These are phyloP conservation scores for Taenaris catops DNA, from an alignment of 2,888 invertebrate genomes.

Conservation along the genomic window DNA sequence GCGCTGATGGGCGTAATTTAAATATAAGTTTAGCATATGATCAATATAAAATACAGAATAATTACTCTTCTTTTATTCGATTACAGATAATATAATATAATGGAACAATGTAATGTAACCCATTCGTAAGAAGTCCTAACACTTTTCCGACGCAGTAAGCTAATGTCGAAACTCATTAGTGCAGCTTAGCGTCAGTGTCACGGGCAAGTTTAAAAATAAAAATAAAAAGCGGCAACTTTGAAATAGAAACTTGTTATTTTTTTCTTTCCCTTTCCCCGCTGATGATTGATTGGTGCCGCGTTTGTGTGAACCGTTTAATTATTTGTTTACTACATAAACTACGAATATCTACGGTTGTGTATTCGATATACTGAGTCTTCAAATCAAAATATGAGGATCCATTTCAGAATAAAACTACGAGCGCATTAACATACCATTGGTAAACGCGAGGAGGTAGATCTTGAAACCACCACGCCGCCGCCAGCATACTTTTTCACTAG, in stretches of 20 bases:
- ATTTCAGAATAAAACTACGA: too few relatives aligned
- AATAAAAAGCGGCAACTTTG: constrained; percentile 52
- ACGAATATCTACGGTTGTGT: too few relatives aligned
- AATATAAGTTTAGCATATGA: too few relatives aligned
- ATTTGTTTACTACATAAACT: constrained; percentile 25
- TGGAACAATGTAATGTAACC: constrained; percentile 33
- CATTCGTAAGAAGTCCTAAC: constrained; percentile 56
- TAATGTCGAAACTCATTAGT: constrained; percentile 78
- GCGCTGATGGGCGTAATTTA: too few relatives aligned
- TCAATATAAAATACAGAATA: too few relatives aligned
- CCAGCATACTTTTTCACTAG: too few relatives aligned
- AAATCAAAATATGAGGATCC: too few relatives aligned
- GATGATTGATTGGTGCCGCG: constrained; percentile 58
- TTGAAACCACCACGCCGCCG: too few relatives aligned
- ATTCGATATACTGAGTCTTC: too few relatives aligned
- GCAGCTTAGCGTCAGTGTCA: constrained; percentile 73
- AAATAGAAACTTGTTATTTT: constrained; percentile 62
- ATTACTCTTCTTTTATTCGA: too few relatives aligned
- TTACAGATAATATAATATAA: constrained; percentile 5
- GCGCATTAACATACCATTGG: too few relatives aligned
- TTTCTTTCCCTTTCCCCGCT: constrained; percentile 36
- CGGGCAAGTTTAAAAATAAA: constrained; percentile 70
- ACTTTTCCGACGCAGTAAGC: constrained; percentile 53
- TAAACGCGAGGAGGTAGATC: too few relatives aligned
- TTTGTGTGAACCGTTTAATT: constrained; percentile 28